A percentile compares a stretch with the other conserved stretches of the same genome.
Conservation (phyloP, 2,888 invertebrate genomes). For the Ornithoptera alexandrae region DNA sequence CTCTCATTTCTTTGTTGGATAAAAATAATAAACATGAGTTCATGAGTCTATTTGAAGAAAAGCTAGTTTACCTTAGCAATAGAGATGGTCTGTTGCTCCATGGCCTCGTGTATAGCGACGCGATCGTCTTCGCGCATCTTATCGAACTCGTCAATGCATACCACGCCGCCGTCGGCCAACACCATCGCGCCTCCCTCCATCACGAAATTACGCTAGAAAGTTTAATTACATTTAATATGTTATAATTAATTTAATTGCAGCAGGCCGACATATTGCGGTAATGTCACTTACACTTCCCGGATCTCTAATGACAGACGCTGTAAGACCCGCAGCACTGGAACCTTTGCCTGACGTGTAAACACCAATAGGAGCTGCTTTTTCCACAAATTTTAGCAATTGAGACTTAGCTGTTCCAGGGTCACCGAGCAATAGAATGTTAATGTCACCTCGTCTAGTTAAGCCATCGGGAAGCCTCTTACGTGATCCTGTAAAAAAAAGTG, state of each 20-base stretch:
- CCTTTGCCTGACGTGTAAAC: conserved; percentile 99
- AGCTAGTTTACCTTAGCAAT: conserved; percentile 90
- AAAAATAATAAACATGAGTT: no score
- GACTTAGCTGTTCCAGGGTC: conserved; percentile 99
- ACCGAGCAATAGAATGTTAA: conserved; percentile 95
- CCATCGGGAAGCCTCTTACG: conserved; percentile 96
- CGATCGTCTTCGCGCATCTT: conserved; percentile 99
- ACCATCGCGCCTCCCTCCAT: conserved; percentile 99
- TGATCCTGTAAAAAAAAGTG: conserved; percentile 75
- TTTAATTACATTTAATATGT: not conserved
- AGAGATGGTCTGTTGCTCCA: conserved; percentile 99
- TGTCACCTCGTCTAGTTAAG: conserved; percentile 96
- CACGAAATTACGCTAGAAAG: conserved; percentile 91
- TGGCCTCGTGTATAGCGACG: conserved; percentile 99
- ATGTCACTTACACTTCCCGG: conserved; percentile 87
- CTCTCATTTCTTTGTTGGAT: no score
- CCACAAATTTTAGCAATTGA: conserved; percentile 97
- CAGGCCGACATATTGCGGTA: no score
- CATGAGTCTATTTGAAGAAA: no score
- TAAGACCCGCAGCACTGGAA: conserved; percentile 98
- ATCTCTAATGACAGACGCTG: conserved; percentile 97
- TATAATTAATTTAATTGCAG: not conserved
- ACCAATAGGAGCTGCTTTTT: conserved; percentile 94
- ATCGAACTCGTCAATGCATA: conserved; percentile 99
- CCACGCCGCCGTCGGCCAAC: conserved; percentile 98